A percentile compares a stretch with the other conserved stretches of the same genome.
Conservation (phyloP, 1,140 invertebrate genomes). For the Eulimnadia texana region DNA sequence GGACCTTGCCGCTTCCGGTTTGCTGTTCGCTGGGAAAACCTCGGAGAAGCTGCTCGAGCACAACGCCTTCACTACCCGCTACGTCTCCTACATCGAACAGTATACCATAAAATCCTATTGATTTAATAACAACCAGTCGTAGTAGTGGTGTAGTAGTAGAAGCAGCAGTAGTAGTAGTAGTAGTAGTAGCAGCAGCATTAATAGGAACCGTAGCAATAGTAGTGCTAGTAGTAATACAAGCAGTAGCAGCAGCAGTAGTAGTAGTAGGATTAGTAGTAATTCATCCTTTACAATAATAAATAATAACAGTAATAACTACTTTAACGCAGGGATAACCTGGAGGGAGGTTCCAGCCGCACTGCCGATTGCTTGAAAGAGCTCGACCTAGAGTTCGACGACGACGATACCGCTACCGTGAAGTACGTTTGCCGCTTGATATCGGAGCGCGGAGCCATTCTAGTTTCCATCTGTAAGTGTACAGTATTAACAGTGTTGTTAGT, state of each 20-base stretch:
- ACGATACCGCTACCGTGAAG: slow-evolving; percentile 56
- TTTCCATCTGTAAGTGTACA: slow-evolving; percentile 57
- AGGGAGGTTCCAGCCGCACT: slow-evolving; percentile 29
- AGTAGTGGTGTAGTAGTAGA: no score
- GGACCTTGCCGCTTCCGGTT: slow-evolving; percentile 34
- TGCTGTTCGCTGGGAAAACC: slow-evolving; percentile 37
- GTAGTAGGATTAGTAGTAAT: no score
- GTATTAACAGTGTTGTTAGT: no score
- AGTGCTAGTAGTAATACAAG: no score
- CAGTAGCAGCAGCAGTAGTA: no score
- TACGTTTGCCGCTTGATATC: slow-evolving; percentile 60
- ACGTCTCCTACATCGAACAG: slow-evolving; percentile 55
- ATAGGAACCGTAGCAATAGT: no score
- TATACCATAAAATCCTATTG: no score
- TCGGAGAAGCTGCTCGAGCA: slow-evolving; percentile 30
- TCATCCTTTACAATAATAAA: no score
- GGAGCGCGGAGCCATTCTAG: slow-evolving; percentile 60
- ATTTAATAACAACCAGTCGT: no score
- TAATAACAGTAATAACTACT: no score
- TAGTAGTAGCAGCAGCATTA: no score
- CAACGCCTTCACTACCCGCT: slow-evolving; percentile 47
- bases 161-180: no score
- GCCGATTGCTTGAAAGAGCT: slow-evolving; percentile 29
- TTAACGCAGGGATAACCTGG: slow-evolving; percentile 35
- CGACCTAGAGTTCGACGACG: slow-evolving; percentile 33